These are phyloP conservation scores for Scotopteryx bipunctaria DNA, from an alignment of 2,888 invertebrate genomes.

Conservation along the genomic window DNA sequence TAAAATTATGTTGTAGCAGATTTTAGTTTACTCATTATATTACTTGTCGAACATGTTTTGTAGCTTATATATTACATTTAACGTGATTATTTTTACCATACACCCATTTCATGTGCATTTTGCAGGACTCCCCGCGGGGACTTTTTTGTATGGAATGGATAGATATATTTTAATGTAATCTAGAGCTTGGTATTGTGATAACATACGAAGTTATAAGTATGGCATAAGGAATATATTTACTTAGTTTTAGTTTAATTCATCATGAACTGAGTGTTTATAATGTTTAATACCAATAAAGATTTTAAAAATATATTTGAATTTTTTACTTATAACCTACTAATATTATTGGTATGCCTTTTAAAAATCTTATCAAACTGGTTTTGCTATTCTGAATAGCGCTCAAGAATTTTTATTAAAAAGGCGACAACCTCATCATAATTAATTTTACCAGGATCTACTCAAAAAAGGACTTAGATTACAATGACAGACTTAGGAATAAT, in stretches of 20 bases:
- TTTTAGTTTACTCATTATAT: conserved; percentile 66
- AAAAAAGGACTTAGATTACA: too few species aligned
- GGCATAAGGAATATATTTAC: conserved; percentile 29
- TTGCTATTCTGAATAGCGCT: not conserved
- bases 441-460: too few species aligned
- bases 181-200: conserved; percentile 36
- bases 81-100: conserved; percentile 37
- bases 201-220: conserved; percentile 19
- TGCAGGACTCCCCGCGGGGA: conserved; percentile 63
- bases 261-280: conserved; percentile 33
- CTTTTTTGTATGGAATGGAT: conserved; percentile 81
- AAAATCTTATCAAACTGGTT: not conserved
- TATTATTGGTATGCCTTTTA: too few species aligned
- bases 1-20: conserved; percentile 71
- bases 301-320: too few species aligned
- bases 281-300: conserved; percentile 30
- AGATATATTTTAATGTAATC: conserved; percentile 40
- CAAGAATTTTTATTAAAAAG: not conserved
- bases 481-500: too few species aligned
- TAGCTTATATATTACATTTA: conserved; percentile 53
- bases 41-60: conserved; percentile 57
- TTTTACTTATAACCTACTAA: conserved; percentile 1
- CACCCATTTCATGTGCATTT: conserved; percentile 56
- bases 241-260: conserved; percentile 21
- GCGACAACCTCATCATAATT: too few species aligned